Conservation (phyloP, 2,888 invertebrate genomes). For the Blera fallax region DNA sequence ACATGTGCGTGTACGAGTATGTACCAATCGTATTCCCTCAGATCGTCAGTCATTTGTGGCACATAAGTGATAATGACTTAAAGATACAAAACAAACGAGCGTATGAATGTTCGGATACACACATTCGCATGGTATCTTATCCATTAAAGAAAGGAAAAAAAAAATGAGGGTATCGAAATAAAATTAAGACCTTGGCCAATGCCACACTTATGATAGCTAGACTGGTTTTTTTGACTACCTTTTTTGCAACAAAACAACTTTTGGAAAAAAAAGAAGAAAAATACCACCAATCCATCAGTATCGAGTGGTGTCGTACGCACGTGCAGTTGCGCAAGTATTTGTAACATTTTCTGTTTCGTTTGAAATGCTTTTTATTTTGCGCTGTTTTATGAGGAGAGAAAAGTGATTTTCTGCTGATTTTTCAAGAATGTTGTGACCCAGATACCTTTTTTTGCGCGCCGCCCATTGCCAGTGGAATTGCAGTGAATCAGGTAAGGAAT, state of each 20-base stretch:
- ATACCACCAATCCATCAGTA: constrained; percentile 17
- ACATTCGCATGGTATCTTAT: background rate
- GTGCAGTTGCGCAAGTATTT: constrained; percentile 45
- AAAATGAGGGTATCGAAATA: background rate
- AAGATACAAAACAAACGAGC: background rate
- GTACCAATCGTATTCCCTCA: background rate
- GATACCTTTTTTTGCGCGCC: background rate
- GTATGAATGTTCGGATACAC: no score
- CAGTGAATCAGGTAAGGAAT: background rate
- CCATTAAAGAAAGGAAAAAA: background rate
- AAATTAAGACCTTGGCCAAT: constrained; percentile 34
- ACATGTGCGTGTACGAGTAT: background rate
- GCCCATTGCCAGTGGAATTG: background rate
- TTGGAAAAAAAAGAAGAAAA: background rate
- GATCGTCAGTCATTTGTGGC: background rate
- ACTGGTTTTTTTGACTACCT: background rate
- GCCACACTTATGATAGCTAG: constrained; percentile 1
- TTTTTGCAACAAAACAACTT: constrained; percentile 15
- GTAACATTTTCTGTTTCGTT: constrained; percentile 16
- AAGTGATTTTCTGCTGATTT: constrained; percentile 33
- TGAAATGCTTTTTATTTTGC: constrained; percentile 18
- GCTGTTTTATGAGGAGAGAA: background rate
- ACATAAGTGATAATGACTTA: constrained; percentile 10
- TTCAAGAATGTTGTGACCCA: constrained; percentile 23
- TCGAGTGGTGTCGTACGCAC: constrained; percentile 38